Evolutionary conservation across 1,140 invertebrate species (phyloP).

Genomic region (Plectus sambesii): DNA sequence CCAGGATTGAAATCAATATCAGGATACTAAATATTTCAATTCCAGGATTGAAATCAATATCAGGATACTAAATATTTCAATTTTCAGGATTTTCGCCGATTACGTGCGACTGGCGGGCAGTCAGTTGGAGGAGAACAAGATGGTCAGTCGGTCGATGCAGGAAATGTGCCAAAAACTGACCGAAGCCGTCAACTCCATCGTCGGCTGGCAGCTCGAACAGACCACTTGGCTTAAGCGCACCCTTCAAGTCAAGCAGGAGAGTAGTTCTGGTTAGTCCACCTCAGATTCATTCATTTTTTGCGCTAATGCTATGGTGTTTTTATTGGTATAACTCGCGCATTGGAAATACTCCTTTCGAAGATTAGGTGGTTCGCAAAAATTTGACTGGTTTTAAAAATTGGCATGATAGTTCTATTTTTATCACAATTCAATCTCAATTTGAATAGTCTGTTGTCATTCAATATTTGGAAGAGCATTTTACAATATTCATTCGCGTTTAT

Average conservation of each 20-base stretch:
- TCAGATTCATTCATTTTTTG: constrained; percentile 19
- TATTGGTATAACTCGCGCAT: too few relatives aligned
- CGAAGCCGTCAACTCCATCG: constrained; percentile 71
- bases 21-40: neutral
- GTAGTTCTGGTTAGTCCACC: constrained; percentile 40
- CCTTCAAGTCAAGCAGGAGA: constrained; percentile 69
- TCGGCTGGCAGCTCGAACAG: constrained; percentile 73
- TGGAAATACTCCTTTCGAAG: too few relatives aligned
- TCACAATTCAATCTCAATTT: too few relatives aligned
- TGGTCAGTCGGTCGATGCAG: constrained; percentile 59
- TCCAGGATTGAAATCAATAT: too few relatives aligned
- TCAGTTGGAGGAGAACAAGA: constrained; percentile 68
- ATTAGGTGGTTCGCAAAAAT: too few relatives aligned
- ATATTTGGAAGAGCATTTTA: too few relatives aligned
- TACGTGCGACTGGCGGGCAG: constrained; percentile 69
- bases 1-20: constrained; percentile 51
- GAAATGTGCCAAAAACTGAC: constrained; percentile 56
- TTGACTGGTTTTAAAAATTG: too few relatives aligned
- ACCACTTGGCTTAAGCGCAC: constrained; percentile 80
- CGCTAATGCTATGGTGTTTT: too few relatives aligned
- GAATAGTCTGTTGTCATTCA: too few relatives aligned
- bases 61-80: constrained; percentile 17
- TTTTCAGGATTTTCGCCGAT: constrained; percentile 62
- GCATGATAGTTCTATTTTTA: too few relatives aligned
- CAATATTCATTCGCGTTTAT: too few relatives aligned